These are phyloP conservation scores for Eumacrocentrus americanus DNA, from an alignment of 2,888 invertebrate genomes.

Conservation along the genomic window DNA sequence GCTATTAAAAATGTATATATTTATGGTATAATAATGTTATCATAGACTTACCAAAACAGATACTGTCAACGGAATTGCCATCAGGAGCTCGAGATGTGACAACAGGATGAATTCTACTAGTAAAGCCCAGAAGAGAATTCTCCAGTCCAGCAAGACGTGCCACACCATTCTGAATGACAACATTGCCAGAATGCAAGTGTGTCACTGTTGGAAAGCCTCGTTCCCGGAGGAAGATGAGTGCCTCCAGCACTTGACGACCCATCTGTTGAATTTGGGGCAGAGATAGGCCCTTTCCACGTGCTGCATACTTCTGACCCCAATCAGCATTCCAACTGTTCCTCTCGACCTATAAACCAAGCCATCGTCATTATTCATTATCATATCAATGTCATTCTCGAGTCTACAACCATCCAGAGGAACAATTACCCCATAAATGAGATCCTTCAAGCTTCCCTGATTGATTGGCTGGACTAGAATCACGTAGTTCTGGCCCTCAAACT, in stretches of 20 bases:
- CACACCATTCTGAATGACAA: constrained; percentile 90
- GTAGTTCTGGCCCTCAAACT: constrained; percentile 62
- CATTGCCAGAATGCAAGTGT: constrained; percentile 89
- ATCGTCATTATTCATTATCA: neutral
- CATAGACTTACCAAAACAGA: constrained; percentile 71
- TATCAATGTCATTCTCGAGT: neutral
- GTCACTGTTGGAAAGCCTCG: constrained; percentile 87
- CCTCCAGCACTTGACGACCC: constrained; percentile 87
- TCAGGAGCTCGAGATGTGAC: constrained; percentile 63
- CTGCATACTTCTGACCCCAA: constrained; percentile 77
- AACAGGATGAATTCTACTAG: constrained; percentile 67
- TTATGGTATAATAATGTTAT: neutral
- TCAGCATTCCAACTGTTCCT: constrained; percentile 79
- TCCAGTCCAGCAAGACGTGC: constrained; percentile 88
- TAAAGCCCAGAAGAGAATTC: constrained; percentile 80
- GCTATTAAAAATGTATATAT: neutral
- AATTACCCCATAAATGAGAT: constrained; percentile 83
- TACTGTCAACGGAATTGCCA: constrained; percentile 68
- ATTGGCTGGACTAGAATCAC: constrained; percentile 83
- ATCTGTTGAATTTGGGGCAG: constrained; percentile 83
- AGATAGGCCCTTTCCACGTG: constrained; percentile 73
- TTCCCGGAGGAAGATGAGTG: constrained; percentile 82
- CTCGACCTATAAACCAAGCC: constrained; percentile 47
- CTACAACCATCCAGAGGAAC: neutral
- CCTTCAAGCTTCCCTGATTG: constrained; percentile 87